Conservation (phyloP, 2,113 vertebrate genomes). For the Colius striatus region DNA sequence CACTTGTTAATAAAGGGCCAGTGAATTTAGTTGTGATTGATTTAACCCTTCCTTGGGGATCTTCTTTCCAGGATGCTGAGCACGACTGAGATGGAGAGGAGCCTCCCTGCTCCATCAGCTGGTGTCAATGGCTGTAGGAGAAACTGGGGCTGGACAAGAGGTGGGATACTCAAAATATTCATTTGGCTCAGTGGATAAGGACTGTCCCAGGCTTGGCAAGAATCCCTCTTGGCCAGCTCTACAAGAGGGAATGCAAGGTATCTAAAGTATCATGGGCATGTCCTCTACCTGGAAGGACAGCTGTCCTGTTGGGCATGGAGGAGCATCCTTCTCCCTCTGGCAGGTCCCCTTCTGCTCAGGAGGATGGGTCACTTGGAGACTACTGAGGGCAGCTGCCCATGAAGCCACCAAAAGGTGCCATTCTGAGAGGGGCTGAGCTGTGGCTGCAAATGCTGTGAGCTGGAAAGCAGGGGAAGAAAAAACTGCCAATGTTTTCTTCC, state of each 20-base stretch:
- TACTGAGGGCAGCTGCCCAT: not conserved
- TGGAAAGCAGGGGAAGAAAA: not conserved
- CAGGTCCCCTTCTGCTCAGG: not conserved
- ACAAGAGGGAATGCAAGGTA: not conserved
- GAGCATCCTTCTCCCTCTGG: not conserved
- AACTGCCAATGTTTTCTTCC: not conserved
- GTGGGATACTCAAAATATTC: not conserved
- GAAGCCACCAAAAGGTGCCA: not conserved
- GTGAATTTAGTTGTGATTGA: not conserved
- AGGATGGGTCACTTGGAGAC: too few species aligned
- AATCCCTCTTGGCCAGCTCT: not conserved
- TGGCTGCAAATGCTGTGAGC: not conserved
- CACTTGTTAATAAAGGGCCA: not conserved
- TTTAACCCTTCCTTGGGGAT: not conserved
- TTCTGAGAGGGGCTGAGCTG: too few species aligned
- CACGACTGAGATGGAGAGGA: not conserved
- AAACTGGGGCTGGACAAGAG: not conserved
- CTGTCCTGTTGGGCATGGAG: rapidly evolving
- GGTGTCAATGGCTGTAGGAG: not conserved
- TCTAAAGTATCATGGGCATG: not conserved
- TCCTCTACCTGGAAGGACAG: not conserved
- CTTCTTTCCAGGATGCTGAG: not conserved
- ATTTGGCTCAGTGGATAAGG: not conserved
- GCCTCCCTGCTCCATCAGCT: rapidly evolving
- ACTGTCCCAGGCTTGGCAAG: not conserved